A percentile compares a stretch with the other conserved stretches of the same genome.
Evolutionary conservation across 2,797 vertebrate genomes (phyloP).

Genomic region (Gorsachius magnificus): DNA sequence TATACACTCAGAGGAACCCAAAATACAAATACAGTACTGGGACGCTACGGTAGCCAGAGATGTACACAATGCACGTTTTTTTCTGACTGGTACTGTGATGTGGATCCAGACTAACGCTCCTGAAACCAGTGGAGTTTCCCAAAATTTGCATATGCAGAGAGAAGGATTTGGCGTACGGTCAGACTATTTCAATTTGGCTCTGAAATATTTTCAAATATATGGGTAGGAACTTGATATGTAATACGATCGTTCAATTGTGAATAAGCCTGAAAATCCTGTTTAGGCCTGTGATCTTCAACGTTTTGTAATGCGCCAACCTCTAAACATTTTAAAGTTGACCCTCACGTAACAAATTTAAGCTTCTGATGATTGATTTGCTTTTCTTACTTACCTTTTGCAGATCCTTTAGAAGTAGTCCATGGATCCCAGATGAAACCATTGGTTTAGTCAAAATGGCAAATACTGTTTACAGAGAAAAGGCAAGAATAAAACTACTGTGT

Average conservation of each 20-base stretch:
- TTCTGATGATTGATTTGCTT: not conserved
- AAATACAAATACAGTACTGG: not conserved
- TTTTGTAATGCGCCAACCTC: not conserved
- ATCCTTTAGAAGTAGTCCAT: not conserved
- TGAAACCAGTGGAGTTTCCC: not conserved
- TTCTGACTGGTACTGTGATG: not conserved
- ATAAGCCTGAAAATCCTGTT: conserved; percentile 15
- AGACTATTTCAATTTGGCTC: not conserved
- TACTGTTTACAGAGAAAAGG: conserved; percentile 23
- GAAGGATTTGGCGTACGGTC: not conserved
- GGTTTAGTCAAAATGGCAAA: not conserved
- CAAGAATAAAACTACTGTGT: not conserved
- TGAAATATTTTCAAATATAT: conserved; percentile 3
- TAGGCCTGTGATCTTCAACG: not conserved
- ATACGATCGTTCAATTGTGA: not conserved
- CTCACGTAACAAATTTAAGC: not conserved
- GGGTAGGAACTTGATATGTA: not conserved
- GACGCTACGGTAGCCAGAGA: not conserved
- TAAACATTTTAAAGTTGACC: not conserved
- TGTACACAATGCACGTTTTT: not conserved
- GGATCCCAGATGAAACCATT: not conserved
- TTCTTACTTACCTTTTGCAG: not conserved
- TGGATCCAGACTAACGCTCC: not conserved
- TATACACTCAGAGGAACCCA: not conserved
- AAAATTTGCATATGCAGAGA: not conserved